These are phyloP conservation scores for Nomada flava DNA, from an alignment of 2,888 invertebrate genomes.

Conservation along the genomic window DNA sequence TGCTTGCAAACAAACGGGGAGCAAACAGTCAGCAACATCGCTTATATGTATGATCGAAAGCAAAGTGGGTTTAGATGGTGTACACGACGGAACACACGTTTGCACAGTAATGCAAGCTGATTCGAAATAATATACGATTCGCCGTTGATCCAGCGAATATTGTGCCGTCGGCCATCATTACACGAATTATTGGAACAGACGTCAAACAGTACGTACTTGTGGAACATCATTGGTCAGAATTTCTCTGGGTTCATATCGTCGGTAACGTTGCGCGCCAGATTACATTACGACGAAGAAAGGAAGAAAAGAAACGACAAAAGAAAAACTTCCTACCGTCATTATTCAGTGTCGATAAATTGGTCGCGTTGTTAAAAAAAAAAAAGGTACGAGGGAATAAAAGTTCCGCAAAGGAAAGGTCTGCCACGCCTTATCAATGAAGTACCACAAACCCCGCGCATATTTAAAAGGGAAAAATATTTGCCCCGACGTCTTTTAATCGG, in stretches of 20 bases:
- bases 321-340: neutral
- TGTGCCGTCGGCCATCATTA: slow-evolving; percentile 41
- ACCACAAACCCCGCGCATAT: slow-evolving; percentile 26
- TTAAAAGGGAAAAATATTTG: slow-evolving; percentile 37
- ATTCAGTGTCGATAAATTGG: slow-evolving; percentile 38
- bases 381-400: slow-evolving; percentile 8
- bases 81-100: slow-evolving; percentile 33
- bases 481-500: slow-evolving; percentile 38
- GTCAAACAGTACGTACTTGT: neutral
- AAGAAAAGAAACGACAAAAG: neutral
- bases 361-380: neutral
- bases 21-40: slow-evolving; percentile 57
- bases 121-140: slow-evolving; percentile 67
- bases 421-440: slow-evolving; percentile 38
- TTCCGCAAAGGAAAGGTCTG: neutral
- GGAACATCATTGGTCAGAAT: neutral
- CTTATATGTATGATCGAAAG: slow-evolving; percentile 62
- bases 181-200: slow-evolving; percentile 38
- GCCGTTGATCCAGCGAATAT: slow-evolving; percentile 20
- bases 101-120: slow-evolving; percentile 53
- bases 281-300: neutral
- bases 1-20: slow-evolving; percentile 62
- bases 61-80: slow-evolving; percentile 55
- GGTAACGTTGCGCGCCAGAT: neutral
- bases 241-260: neutral